A percentile compares a stretch with the other conserved stretches of the same genome.
These are phyloP conservation scores for Amphipoea lucens DNA, from an alignment of 2,888 invertebrate species.

Conservation along the genomic window DNA sequence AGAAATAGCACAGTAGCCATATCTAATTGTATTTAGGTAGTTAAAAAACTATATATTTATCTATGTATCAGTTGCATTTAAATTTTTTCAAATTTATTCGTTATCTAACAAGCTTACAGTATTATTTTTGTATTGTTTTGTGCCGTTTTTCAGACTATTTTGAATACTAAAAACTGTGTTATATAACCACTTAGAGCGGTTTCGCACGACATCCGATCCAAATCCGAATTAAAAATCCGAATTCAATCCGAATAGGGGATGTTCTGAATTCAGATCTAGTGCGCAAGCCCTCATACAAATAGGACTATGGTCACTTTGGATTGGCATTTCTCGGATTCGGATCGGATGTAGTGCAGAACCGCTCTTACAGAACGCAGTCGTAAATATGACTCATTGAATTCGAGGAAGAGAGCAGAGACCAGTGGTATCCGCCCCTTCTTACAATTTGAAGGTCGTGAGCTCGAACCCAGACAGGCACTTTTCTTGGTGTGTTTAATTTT, in stretches of 20 bases:
- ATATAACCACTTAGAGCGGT: slow-evolving; percentile 24
- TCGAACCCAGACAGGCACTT: neutral
- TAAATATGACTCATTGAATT: neutral
- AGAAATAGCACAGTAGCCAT: slow-evolving; percentile 28
- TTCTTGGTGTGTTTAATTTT: neutral
- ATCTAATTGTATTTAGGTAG: slow-evolving; percentile 11
- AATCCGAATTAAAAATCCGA: too few species aligned
- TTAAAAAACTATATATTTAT: neutral
- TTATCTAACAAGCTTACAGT: slow-evolving; percentile 44
- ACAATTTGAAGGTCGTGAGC: neutral
- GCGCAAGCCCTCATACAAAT: too few species aligned
- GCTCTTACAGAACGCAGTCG: neutral
- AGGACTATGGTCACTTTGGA: too few species aligned
- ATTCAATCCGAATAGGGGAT: too few species aligned
- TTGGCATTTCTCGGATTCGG: too few species aligned
- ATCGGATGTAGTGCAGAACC: too few species aligned
- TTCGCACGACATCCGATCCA: too few species aligned
- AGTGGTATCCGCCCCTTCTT: neutral
- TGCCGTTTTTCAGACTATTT: slow-evolving; percentile 55
- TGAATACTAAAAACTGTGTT: slow-evolving; percentile 38
- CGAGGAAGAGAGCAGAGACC: neutral
- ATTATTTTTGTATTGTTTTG: slow-evolving; percentile 50
- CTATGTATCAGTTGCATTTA: slow-evolving; percentile 35
- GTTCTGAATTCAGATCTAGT: too few species aligned
- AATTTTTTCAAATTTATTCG: neutral